Conservation (phyloP, 2,113 vertebrate species). For the Nesogale talazaci region DNA sequence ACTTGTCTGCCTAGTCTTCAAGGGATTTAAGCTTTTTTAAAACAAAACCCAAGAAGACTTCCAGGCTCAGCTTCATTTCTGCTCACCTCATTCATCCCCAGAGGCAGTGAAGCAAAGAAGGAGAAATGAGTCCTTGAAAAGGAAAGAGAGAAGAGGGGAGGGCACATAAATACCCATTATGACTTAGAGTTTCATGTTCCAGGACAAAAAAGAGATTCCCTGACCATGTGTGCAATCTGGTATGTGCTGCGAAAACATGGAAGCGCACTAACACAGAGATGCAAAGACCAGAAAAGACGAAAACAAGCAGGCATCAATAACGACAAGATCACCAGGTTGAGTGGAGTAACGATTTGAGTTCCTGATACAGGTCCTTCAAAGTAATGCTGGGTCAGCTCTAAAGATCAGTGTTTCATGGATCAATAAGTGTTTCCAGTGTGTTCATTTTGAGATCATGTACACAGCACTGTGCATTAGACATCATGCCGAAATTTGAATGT, state of each 20-base stretch:
- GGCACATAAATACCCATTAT: not conserved
- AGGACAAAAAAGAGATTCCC: not conserved
- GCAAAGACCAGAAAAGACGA: not conserved
- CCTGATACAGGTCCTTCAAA: not conserved
- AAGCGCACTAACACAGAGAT: not conserved
- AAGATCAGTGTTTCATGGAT: not conserved
- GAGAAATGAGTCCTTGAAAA: not conserved
- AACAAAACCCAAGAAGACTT: not conserved
- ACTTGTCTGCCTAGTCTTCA: not conserved
- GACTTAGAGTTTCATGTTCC: not conserved
- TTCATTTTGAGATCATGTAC: not conserved
- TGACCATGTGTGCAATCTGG: accelerated
- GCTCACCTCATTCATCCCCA: not conserved
- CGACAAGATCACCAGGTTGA: not conserved
- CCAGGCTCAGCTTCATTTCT: not conserved
- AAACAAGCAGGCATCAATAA: not conserved
- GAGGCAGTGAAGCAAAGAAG: not conserved
- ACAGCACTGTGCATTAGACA: not conserved
- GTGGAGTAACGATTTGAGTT: not conserved
- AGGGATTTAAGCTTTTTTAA: not conserved
- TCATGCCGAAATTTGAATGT: not conserved
- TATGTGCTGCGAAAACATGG: not conserved
- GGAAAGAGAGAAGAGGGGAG: not conserved
- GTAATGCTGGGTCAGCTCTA: not conserved
- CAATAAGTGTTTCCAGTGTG: not conserved